Percentiles rank a stretch among this genome's conserved stretches.
phyloP scores from a whole-genome alignment of 2,888 invertebrate species.

The Thelaira solivaga region DNA sequence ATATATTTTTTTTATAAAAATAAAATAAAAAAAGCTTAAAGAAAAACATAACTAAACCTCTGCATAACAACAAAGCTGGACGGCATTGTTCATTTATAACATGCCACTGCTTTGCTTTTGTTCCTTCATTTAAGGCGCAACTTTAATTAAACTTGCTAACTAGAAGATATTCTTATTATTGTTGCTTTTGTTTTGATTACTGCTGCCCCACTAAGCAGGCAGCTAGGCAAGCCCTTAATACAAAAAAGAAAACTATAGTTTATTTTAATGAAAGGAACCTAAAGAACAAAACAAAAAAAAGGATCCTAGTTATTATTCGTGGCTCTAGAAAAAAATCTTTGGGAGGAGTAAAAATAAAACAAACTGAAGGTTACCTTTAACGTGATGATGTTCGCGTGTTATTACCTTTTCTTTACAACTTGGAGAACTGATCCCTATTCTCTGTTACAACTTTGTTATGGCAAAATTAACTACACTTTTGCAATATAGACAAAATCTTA shows the following conservation, averaged over 20 bases:
- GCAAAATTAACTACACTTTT: too few relatives aligned
- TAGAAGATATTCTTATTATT: constrained; percentile 10
- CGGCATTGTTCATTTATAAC: not conserved
- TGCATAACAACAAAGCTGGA: not conserved
- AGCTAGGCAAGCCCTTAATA: too few relatives aligned
- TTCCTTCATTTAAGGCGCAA: constrained; percentile 37
- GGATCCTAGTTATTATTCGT: constrained; percentile 13
- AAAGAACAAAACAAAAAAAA: not conserved
- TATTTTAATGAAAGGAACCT: not conserved
- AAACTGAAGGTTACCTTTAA: not conserved
- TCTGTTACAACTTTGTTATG: not conserved
- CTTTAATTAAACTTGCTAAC: constrained; percentile 57
- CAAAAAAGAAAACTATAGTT: constrained; percentile 2
- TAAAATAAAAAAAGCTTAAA: too few relatives aligned
- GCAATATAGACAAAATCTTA: too few relatives aligned
- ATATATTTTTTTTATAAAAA: constrained; percentile 44
- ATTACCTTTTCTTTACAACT: constrained; percentile 6
- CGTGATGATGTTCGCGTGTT: not conserved
- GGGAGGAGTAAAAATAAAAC: not conserved
- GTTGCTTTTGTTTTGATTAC: not conserved
- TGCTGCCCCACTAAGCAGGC: not conserved
- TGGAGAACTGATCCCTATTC: constrained; percentile 8
- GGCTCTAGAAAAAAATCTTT: constrained; percentile 11
- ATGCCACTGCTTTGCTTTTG: not conserved
- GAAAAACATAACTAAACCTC: constrained; percentile 10